A percentile compares a stretch with the other conserved stretches of the same genome.
These are phyloP conservation scores for Trissolcus brochymenae DNA, from an alignment of 2,888 invertebrate genomes.

Conservation along the genomic window DNA sequence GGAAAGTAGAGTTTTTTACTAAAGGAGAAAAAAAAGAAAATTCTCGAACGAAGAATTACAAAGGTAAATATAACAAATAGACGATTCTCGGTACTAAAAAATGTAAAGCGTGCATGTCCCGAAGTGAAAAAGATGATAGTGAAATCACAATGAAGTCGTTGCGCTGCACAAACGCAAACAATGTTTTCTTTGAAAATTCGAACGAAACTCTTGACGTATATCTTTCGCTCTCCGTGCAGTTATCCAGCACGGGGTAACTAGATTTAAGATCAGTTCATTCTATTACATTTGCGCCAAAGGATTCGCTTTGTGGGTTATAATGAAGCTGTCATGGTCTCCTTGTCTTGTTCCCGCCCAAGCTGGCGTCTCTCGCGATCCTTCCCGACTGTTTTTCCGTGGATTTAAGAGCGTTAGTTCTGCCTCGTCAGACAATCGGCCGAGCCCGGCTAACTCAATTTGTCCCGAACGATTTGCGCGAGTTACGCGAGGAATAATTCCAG, in stretches of 20 bases:
- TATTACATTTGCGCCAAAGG: conserved; percentile 52
- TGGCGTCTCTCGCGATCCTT: neutral
- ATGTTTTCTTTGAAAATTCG: conserved; percentile 49
- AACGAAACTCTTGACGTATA: conserved; percentile 28
- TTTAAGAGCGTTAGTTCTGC: conserved; percentile 56
- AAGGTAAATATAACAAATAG: no score
- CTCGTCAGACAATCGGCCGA: conserved; percentile 56
- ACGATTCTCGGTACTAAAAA: no score
- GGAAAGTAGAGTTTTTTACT: no score
- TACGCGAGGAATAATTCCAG: conserved; percentile 58
- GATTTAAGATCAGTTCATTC: conserved; percentile 55
- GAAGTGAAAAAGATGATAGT: no score
- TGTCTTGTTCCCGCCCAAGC: neutral
- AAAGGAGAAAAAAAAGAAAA: no score
- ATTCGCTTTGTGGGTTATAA: conserved; percentile 57
- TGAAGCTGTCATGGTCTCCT: conserved; percentile 55
- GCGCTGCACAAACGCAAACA: conserved; percentile 18
- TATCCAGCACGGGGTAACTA: conserved; percentile 45
- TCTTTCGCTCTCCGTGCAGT: neutral
- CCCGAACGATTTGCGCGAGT: conserved; percentile 56
- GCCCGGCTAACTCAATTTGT: conserved; percentile 59
- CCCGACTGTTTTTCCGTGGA: conserved; percentile 12
- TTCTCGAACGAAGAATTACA: no score
- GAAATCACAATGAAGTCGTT: neutral
- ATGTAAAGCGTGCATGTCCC: no score